Percentiles rank a stretch among this genome's conserved stretches.
phyloP scores from a whole-genome alignment of 2,888 invertebrate species.

The Drosophila yooni region DNA sequence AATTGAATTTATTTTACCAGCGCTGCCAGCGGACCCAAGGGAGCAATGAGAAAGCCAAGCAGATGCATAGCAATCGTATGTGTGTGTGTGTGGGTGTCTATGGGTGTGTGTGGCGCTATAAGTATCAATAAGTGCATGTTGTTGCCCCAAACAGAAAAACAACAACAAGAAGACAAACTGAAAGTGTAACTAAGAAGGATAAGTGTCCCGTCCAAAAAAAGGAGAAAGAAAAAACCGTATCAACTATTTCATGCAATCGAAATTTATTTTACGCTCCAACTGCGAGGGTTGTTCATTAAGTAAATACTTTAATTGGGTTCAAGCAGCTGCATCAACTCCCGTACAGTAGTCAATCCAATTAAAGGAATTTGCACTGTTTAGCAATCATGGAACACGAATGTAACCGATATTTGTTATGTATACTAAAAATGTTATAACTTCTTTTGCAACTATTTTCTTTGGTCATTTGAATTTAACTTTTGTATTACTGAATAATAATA shows the following conservation, averaged over 20 bases:
- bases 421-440: background rate
- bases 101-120: conserved; percentile 66
- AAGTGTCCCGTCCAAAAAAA: conserved; percentile 44
- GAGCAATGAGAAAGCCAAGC: conserved; percentile 60
- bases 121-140: conserved; percentile 77
- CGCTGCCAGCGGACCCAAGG: conserved; percentile 63
- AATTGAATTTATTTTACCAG: conserved; percentile 79
- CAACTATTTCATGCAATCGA: conserved; percentile 52
- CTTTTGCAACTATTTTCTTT: background rate
- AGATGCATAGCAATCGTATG: conserved; percentile 24
- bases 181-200: conserved; percentile 80
- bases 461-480: background rate
- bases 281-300: conserved; percentile 34
- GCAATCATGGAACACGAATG: background rate
- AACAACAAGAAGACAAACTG: conserved; percentile 48
- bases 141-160: conserved; percentile 43
- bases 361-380: background rate
- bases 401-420: background rate
- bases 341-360: background rate
- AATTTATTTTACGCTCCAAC: conserved; percentile 62
- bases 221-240: background rate
- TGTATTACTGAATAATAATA: background rate
- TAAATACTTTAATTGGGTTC: background rate
- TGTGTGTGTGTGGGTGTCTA: conserved; percentile 4
- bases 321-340: background rate